Evolutionary conservation across 2,888 invertebrate genomes (phyloP).

Genomic region (Odontocerum albicorne): DNA sequence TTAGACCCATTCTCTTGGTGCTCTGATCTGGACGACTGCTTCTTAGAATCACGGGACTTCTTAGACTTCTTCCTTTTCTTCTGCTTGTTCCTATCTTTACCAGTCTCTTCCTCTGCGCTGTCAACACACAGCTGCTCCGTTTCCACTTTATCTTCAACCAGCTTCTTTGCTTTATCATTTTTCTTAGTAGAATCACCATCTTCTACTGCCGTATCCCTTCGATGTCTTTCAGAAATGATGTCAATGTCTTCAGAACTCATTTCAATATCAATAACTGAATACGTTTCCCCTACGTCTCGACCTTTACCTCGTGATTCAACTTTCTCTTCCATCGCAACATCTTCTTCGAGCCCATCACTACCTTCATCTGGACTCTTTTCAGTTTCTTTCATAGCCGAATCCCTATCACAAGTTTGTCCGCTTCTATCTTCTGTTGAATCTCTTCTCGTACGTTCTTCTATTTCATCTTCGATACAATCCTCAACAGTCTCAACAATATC

Average conservation of each 20-base stretch:
- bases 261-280: no score
- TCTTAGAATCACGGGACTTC: slow-evolving; percentile 1
- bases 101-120: not conserved
- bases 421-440: not conserved
- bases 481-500: not conserved
- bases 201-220: not conserved
- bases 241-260: not conserved
- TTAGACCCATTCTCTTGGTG: slow-evolving; percentile 15
- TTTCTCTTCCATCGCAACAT: not conserved
- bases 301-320: no score
- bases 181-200: no score
- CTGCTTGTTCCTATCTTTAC: slow-evolving; percentile 34
- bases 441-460: no score
- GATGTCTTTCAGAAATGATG: not conserved
- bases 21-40: slow-evolving; percentile 3
- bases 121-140: not conserved
- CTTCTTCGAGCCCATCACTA: not conserved
- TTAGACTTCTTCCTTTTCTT: slow-evolving; percentile 39
- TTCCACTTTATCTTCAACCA: not conserved
- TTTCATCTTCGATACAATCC: not conserved
- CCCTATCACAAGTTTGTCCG: not conserved
- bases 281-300: no score
- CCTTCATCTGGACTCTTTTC: not conserved
- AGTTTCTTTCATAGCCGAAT: not conserved
- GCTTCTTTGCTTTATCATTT: not conserved